These are phyloP conservation scores for Aramus guarauna DNA, from an alignment of 2,113 vertebrate species.

Conservation along the genomic window DNA sequence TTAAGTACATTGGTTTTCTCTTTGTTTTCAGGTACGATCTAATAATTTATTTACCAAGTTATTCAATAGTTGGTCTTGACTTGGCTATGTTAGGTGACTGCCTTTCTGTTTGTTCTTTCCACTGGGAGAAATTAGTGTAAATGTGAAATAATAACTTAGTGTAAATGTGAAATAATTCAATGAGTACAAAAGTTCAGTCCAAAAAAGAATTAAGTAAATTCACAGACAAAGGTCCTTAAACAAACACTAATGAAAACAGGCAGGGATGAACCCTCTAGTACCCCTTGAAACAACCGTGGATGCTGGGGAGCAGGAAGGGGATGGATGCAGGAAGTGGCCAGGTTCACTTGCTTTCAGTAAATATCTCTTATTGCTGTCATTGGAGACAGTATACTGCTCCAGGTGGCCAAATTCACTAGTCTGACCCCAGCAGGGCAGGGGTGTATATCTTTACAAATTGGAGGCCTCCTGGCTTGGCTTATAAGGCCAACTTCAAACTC, in stretches of 20 bases:
- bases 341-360: background rate
- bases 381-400: background rate
- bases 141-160: background rate
- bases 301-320: background rate
- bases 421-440: background rate
- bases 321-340: background rate
- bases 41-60: background rate
- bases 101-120: background rate
- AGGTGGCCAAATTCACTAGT: background rate
- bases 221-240: background rate
- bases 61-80: background rate
- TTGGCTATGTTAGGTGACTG: background rate
- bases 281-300: background rate
- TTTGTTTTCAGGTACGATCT: background rate
- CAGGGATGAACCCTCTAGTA: background rate
- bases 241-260: background rate
- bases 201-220: background rate
- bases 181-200: background rate
- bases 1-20: background rate
- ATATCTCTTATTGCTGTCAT: background rate
- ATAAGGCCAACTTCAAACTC: background rate
- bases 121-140: background rate
- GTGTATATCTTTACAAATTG: background rate
- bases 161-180: background rate
- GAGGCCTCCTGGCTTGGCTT: background rate